Conservation (phyloP, 2,113 vertebrate species). For the Plotosus lineatus region DNA sequence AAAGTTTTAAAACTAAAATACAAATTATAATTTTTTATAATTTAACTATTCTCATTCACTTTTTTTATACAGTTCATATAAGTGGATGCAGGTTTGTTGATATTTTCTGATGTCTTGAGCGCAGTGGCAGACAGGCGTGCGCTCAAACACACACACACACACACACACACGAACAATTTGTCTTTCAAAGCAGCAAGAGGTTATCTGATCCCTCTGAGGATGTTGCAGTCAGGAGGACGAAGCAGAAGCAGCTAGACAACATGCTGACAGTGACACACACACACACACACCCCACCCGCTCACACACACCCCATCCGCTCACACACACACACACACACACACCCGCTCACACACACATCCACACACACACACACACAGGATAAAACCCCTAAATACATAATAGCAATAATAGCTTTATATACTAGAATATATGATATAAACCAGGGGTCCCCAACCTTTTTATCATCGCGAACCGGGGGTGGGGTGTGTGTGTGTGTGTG, state of each 20-base stretch:
- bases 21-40: background rate
- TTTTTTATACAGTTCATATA: too few species aligned
- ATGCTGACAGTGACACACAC: background rate
- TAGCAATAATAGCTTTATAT: background rate
- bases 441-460: too few species aligned
- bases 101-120: background rate
- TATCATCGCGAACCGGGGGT: too few species aligned
- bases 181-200: constrained; percentile 30
- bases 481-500: too few species aligned
- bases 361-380: background rate
- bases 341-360: background rate
- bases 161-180: constrained; percentile 7
- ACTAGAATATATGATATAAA: too few species aligned
- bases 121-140: background rate
- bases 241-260: background rate
- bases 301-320: too few species aligned
- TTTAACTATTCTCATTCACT: background rate
- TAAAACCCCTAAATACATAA: background rate
- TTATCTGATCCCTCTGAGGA: constrained; percentile 18
- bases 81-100: background rate
- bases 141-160: background rate
- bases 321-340: constrained; percentile 9
- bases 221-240: background rate
- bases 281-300: background rate
- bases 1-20: too few species aligned